Base-by-base conservation (phyloP, 1,140 invertebrate genomes). In the Nixonia krombeini region DNA sequence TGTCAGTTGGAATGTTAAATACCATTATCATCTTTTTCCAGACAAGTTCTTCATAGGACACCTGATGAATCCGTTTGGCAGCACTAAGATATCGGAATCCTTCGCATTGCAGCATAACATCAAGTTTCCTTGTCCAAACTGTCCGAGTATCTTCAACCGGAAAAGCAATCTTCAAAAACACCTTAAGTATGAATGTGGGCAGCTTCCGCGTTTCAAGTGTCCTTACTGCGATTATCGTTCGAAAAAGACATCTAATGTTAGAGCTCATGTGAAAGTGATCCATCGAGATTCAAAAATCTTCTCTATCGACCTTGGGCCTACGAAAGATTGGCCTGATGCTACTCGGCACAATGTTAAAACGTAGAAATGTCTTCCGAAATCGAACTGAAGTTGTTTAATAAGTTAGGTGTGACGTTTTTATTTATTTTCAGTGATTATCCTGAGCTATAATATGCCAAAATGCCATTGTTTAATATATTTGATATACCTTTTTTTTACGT, bases 161-260 rank as follows among this genome's bases (percentile, higher is more conserved):
- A 84, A 83, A 52, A 80, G 82, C 46, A 86, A 86, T 72, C 73
- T 86, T 21, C 78, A 79, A 15, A 82, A 81, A 18, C 88, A 82
- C 18, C 70, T 87, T 13, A 87, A 87, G 40, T 88, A 83, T 64
- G 88, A 89, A 59, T 88, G 88, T 58, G 86, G 86, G n/a, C 82
- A 86, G 23, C 76, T 80, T 38, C 85, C 86, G 6, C 76, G 86
- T 59, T 89, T 88, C 61, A 74, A 78, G 16, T 89, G 88, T 57
- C 86, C 87, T 9, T 75, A 86, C 46, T 89, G 87, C 56, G 72
- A 73, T 1, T 80, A 82, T 45, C 61, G 72, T 6, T 83, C 84
- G 2, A 82, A 83, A 49, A 84, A 86, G 50, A 83, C 84, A 28
- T 85, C 84, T 41, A 82, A 86, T 45, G 64, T 76, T 4, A 55